These are phyloP conservation scores for Nephrotoma flavescens DNA, from an alignment of 2,888 invertebrate genomes.

Conservation along the genomic window DNA sequence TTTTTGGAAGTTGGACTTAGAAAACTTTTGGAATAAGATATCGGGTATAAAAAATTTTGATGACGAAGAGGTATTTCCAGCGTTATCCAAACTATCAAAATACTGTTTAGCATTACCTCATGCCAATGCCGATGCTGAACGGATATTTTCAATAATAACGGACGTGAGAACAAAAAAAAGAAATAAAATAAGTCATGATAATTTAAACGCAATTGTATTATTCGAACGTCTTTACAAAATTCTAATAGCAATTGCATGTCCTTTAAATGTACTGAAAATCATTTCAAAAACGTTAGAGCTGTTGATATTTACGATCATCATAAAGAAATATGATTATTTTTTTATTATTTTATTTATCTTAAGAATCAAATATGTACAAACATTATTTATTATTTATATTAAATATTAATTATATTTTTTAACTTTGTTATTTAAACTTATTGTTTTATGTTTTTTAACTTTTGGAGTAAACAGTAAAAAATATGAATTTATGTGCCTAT, in stretches of 20 bases:
- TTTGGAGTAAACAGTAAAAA: no score
- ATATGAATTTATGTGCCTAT: no score
- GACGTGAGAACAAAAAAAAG: conserved; percentile 10
- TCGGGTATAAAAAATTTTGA: neutral
- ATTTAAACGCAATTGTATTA: neutral
- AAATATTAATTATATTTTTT: no score
- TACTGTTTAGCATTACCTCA: conserved; percentile 8
- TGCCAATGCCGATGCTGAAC: conserved; percentile 10
- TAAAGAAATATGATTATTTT: no score
- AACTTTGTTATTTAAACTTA: no score
- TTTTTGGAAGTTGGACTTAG: neutral
- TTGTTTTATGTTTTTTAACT: no score
- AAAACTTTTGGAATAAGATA: neutral
- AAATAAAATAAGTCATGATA: neutral
- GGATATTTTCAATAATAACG: conserved; percentile 13
- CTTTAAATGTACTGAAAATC: neutral
- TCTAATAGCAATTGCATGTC: neutral
- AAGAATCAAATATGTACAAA: no score
- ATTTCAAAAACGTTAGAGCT: no score
- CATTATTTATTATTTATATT: no score
- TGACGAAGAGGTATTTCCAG: neutral
- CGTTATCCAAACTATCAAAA: conserved; percentile 4
- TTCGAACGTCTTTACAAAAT: neutral
- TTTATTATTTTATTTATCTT: no score
- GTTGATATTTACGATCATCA: no score